Evolutionary conservation across 2,888 invertebrate genomes (phyloP), one percentile per base, ranked within the genome.

Genomic region (Amphipoea lucens): DNA sequence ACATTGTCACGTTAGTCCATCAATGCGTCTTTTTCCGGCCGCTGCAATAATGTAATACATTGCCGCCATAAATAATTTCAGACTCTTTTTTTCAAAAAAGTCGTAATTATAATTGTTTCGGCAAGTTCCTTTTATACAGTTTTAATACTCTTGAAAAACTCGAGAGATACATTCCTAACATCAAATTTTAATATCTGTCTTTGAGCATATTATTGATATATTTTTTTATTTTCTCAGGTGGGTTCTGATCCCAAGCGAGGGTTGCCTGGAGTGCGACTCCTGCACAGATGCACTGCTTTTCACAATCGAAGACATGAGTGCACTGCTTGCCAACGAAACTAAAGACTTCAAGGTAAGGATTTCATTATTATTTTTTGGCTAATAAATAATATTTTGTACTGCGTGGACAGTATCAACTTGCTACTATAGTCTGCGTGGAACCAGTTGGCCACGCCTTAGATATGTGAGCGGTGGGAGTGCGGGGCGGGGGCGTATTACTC

Each of bases 201-300:
- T 3, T 68, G 11, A 48, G 7, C 20, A 29, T 69, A 20, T 69
- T 48, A 12, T 48, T 69, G 29, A 6, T 12, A n/a, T n/a, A n/a
- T n/a, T n/a, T n/a, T n/a, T n/a, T n/a, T n/a, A n/a, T n/a, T n/a
- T n/a, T n/a, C 40, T 20, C 51, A 97, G 99, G 84, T 99, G 99
- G 98, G 98, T 99, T 0, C 97, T 99, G 23, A 97, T 99, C 62
- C 97, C 97, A 5, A 97, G 98, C 78, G 97, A 98, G 85, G 99
- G 99, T 0, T 99, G 99, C 92, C 97, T 98, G 91, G 98, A 98
- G 89, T 99, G 99, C 92, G 99, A 99, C 94, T 98, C 98, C 29
- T 99, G 99, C 93, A 98, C 98, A 0, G 98, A 99, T 92, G 98
- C 98, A 65, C 97, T 99, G 4, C 96, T 99, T 54, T 98, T 99